phyloP scores from a whole-genome alignment of 2,888 invertebrate species.

The Ferrisia virgata region DNA sequence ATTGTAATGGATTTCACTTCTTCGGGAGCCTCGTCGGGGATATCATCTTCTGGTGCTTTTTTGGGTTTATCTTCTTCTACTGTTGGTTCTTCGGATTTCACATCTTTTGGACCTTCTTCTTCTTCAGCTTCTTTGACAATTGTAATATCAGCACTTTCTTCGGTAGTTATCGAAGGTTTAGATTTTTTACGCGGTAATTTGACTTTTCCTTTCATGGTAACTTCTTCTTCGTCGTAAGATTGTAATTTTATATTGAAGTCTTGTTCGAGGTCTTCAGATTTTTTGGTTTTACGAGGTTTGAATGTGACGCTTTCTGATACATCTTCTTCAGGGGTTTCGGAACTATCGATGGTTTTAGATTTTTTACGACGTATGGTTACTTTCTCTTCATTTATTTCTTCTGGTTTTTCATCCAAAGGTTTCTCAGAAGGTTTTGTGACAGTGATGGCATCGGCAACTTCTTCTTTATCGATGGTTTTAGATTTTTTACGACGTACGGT shows the following conservation, averaged over 20 bases:
- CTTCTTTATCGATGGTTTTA: constrained; percentile 60
- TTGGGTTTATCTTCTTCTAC: constrained; percentile 49
- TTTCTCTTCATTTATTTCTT: constrained; percentile 51
- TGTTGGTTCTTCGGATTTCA: background rate
- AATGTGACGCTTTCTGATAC: constrained; percentile 49
- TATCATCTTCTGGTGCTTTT: background rate
- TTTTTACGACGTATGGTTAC: constrained; percentile 50
- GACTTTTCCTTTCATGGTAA: constrained; percentile 80
- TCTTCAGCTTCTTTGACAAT: constrained; percentile 53
- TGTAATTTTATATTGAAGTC: constrained; percentile 83
- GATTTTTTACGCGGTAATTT: constrained; percentile 56
- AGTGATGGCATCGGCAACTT: no score
- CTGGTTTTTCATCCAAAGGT: constrained; percentile 51
- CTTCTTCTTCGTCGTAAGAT: constrained; percentile 83
- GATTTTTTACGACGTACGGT: constrained; percentile 50
- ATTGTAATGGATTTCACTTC: constrained; percentile 52
- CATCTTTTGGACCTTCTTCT: constrained; percentile 7
- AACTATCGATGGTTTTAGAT: constrained; percentile 56
- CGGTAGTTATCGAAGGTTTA: background rate
- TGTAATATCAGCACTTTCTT: constrained; percentile 5
- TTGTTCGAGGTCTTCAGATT: constrained; percentile 83
- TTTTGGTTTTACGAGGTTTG: constrained; percentile 64
- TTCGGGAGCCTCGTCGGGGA: constrained; percentile 49
- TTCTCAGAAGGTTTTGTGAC: constrained; percentile 49
- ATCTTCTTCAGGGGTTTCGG: constrained; percentile 57